Base-by-base conservation (phyloP, 2,113 vertebrate species). In the Hyperopisus bebe region DNA sequence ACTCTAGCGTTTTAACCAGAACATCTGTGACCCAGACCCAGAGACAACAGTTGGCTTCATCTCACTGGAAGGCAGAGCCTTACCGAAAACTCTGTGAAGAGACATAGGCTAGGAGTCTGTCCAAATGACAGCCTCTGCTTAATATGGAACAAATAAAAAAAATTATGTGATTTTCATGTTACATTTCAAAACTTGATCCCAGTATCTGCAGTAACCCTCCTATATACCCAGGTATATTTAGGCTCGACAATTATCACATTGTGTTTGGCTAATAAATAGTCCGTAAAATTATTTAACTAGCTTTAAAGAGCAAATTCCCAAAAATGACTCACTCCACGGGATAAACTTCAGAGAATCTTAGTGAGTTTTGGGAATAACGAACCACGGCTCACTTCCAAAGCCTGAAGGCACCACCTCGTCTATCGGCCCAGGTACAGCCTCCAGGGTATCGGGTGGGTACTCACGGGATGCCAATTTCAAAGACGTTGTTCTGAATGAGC, bases 401-500 rank as follows among this genome's bases (percentile, higher is more conserved):
- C 9, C 17, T 11, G 82, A 46, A 19, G 77, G 17, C 39, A 42
- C 19, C 35, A 21, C 21, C 21, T 47, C 2, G 3, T 47, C 42
- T 44, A 46, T 13, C 0, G 21, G 5, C 42, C 42, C 10, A 21
- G 77, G n/a, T 24, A 9, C 1, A 2, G 35, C 24, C 55, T 21
- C 35, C 31, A 70, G 11, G 66, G 62, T 39, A 42, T 46, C 2
- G 15, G 50, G 4, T 80, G 10, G 89, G 50, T 93, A 98, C 98
- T 24, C 95, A 99, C 98, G 98, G 98, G 92, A 99, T 97, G 91
- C 97, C 98, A 3, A 99, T 99, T 94, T 99, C 98, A 93, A 99
- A 99, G 90, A 99, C 94, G 94, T 99, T 99, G 94, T 99, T 99
- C 94, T 99, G 98, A 91, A 99, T 99, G 91, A 99, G 93, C 94